Evolutionary conservation across 2,888 invertebrate genomes (phyloP), one percentile per base, ranked within the genome.

Genomic region (Clistopyga incitator): DNA sequence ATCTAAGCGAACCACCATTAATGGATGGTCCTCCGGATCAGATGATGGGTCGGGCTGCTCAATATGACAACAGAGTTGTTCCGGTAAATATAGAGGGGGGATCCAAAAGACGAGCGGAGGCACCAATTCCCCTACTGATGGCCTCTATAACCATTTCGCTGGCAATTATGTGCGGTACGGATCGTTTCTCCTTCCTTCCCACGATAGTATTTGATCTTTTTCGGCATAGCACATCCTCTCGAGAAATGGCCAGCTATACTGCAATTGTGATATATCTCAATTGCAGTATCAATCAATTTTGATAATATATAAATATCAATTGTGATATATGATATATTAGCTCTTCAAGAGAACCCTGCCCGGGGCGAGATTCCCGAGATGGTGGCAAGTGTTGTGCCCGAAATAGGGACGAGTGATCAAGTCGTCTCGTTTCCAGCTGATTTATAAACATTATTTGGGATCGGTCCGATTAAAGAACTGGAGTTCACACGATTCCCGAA

Each of bases 211-310:
- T 45, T 38, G 1, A 47, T 18, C 1, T 0, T n/a, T 6, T 6
- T 10, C 0, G 56, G 64, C 2, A 47, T 45, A 1, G 42, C 38
- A n/a, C 81, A 77, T 0, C 42, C 76, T 2, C 42, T 13, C 15
- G 42, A 13, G 10, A 38, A 18, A n/a, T 81, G 81, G 1, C 81
- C 76, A 4, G 29, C 4, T 18, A 64, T 18, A 0, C 77, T 56
- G 20, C 81, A 76, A 3, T 45, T 50, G 54, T 50, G 71, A 10
- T 77, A 81, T 8, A 68, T n/a, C 20, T n/a, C n/a, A n/a, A n/a
- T n/a, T n/a, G n/a, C n/a, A n/a, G n/a, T n/a, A n/a, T n/a, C n/a
- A n/a, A n/a, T n/a, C n/a, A n/a, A n/a, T n/a, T n/a, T n/a, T n/a
- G n/a, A n/a, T n/a, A n/a, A n/a, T n/a, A n/a, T n/a, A n/a, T n/a